phyloP scores from a whole-genome alignment of 2,113 vertebrate genomes.

The Melozone crissalis region DNA sequence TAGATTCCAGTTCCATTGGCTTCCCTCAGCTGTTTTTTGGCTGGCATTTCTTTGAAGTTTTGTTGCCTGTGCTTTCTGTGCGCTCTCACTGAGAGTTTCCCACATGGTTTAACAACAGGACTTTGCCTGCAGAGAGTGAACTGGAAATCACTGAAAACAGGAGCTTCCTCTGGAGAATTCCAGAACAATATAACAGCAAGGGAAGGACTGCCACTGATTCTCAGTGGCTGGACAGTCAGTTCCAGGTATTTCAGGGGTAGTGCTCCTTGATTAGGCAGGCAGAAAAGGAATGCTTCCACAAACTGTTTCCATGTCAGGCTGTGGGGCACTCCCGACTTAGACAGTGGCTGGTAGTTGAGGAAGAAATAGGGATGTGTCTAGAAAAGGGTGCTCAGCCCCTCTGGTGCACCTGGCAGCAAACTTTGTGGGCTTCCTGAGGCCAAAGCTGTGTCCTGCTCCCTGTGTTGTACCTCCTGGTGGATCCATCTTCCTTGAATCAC shows the following conservation, averaged over 20 bases:
- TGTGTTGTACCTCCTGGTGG: neutral
- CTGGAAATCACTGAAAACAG: neutral
- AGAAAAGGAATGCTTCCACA: neutral
- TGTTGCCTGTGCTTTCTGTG: neutral
- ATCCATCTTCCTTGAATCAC: neutral
- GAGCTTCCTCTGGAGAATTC: neutral
- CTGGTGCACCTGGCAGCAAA: neutral
- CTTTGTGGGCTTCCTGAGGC: neutral
- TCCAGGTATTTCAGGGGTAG: neutral
- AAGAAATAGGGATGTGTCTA: neutral
- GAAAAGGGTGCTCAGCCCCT: neutral
- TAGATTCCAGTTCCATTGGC: neutral
- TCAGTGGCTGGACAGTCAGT: neutral
- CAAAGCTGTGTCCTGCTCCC: accelerated
- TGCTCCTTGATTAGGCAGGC: neutral
- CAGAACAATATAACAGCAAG: neutral
- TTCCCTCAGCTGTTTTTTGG: neutral
- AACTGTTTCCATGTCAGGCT: neutral
- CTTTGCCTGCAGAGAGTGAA: neutral
- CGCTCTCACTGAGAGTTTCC: neutral
- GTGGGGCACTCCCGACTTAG: neutral
- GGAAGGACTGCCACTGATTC: neutral
- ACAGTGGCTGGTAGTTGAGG: neutral
- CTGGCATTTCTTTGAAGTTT: neutral
- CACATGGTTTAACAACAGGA: neutral